Conservation (phyloP, 2,113 vertebrate genomes). For the Anhinga anhinga region DNA sequence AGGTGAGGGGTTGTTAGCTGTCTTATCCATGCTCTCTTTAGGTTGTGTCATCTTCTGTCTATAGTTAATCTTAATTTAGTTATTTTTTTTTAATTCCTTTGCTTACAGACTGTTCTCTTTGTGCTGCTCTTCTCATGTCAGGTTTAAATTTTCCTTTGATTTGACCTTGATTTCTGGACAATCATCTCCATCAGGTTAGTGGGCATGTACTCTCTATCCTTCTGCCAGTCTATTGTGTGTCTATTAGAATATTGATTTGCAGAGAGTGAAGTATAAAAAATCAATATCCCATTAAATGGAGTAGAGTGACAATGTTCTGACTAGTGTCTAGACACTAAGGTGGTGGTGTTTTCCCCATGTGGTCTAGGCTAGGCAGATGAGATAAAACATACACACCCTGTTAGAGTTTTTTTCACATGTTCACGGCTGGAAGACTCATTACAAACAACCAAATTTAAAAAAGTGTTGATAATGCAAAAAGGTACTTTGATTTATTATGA, state of each 20-base stretch:
- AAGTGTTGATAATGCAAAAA: background rate
- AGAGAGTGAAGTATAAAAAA: background rate
- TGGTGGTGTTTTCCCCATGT: rapidly evolving
- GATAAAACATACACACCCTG: rapidly evolving
- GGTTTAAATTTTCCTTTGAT: background rate
- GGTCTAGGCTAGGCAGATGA: background rate
- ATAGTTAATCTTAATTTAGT: background rate
- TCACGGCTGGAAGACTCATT: background rate
- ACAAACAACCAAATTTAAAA: background rate
- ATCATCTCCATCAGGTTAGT: background rate
- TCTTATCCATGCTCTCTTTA: background rate
- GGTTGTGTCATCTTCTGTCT: background rate
- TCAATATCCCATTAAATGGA: background rate
- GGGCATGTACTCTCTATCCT: background rate
- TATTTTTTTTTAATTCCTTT: background rate
- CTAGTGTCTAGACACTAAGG: background rate
- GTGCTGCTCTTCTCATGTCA: background rate
- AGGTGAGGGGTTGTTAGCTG: background rate
- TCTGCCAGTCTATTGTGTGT: background rate
- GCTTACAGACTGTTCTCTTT: background rate
- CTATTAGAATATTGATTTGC: constrained; percentile 17
- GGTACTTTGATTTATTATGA: background rate
- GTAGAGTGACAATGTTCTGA: background rate
- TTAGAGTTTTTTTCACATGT: background rate
- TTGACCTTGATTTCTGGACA: background rate